A percentile compares a stretch with the other conserved stretches of the same genome.
Evolutionary conservation across 2,888 invertebrate genomes (phyloP).

Genomic region (Scrobipalpa costella): DNA sequence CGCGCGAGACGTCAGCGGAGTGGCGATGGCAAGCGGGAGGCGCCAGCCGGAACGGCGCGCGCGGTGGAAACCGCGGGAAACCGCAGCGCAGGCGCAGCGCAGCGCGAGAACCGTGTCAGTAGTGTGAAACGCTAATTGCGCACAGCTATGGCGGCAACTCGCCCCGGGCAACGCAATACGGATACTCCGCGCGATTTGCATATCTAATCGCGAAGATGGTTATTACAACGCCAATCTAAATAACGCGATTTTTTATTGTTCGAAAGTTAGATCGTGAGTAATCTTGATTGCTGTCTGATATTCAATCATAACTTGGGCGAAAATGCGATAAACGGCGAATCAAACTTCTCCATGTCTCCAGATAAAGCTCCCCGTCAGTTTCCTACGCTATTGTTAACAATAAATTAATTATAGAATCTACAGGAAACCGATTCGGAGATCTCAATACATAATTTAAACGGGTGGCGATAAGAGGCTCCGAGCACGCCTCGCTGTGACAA

Average conservation of each 20-base stretch:
- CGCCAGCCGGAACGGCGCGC: slow-evolving; percentile 77
- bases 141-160: slow-evolving; percentile 28
- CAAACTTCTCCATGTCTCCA: slow-evolving; percentile 52
- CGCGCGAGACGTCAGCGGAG: slow-evolving; percentile 42
- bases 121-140: slow-evolving; percentile 62
- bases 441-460: slow-evolving; percentile 61
- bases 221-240: slow-evolving; percentile 21
- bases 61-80: slow-evolving; percentile 79
- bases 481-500: slow-evolving; percentile 72
- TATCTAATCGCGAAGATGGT: slow-evolving; percentile 24
- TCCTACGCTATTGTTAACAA: slow-evolving; percentile 78
- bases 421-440: slow-evolving; percentile 81
- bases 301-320: neutral
- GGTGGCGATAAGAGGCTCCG: slow-evolving; percentile 70
- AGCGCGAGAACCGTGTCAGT: slow-evolving; percentile 79
- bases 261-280: slow-evolving; percentile 5
- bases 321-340: slow-evolving; percentile 57
- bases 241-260: slow-evolving; percentile 9
- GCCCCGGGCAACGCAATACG: slow-evolving; percentile 26
- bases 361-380: slow-evolving; percentile 75
- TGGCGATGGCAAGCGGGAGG: slow-evolving; percentile 46
- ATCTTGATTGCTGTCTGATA: neutral
- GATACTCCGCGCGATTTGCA: slow-evolving; percentile 26
- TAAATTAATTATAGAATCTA: slow-evolving; percentile 80
- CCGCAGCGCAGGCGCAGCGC: slow-evolving; percentile 73